These are phyloP conservation scores for Machimus rusticus DNA, from an alignment of 2,888 invertebrate species.

Conservation along the genomic window DNA sequence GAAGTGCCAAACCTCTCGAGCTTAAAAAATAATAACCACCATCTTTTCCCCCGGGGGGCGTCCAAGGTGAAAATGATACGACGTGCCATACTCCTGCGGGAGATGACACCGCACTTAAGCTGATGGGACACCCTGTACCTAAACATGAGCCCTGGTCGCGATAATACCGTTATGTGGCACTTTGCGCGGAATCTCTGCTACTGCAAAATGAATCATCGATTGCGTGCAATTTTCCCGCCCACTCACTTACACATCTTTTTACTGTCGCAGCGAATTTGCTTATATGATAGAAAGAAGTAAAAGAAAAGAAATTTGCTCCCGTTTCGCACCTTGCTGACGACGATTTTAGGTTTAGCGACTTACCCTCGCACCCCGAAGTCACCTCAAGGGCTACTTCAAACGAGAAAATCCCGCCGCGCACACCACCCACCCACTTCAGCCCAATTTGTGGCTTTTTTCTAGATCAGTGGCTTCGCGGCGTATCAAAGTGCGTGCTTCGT, in stretches of 20 bases:
- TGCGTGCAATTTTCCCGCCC: not conserved
- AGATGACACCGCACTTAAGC: not conserved
- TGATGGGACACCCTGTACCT: not conserved
- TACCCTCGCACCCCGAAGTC: not conserved
- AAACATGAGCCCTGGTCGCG: not conserved
- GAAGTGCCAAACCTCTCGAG: conserved; percentile 19
- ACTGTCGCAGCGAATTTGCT: not conserved
- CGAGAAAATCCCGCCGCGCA: not conserved
- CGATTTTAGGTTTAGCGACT: not conserved
- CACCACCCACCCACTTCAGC: not conserved
- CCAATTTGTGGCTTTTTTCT: not conserved
- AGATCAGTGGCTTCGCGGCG: not conserved
- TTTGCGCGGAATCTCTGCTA: not conserved
- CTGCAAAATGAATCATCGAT: not conserved
- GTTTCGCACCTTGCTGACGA: not conserved
- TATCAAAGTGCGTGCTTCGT: not conserved
- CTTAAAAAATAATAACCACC: conserved; percentile 29
- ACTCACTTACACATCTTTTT: not conserved
- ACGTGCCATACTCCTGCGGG: not conserved
- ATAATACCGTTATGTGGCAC: conserved; percentile 15
- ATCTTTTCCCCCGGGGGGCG: not conserved
- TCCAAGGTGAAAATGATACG: not conserved
- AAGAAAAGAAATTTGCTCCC: not conserved
- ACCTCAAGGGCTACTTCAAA: not conserved
- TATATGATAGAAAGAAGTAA: not conserved